Evolutionary conservation across 2,113 vertebrate genomes (phyloP).

Genomic region (Ailuropoda melanoleuca): DNA sequence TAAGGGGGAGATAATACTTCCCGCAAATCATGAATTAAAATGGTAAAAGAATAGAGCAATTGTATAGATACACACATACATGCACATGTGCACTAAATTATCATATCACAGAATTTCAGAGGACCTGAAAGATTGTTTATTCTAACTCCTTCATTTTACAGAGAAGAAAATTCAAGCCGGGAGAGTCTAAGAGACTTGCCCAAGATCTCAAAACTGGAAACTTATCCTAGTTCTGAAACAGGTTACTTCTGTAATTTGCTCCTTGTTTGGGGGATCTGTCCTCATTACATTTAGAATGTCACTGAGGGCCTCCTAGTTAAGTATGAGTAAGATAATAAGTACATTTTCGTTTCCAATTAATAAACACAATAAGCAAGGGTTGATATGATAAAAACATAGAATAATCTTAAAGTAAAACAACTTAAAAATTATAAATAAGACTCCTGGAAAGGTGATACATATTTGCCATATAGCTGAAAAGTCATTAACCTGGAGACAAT

Average conservation of each 20-base stretch:
- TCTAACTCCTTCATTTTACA: neutral
- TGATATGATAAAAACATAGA: neutral
- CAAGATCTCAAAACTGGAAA: neutral
- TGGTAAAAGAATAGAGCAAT: neutral
- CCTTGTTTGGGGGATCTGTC: neutral
- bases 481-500: neutral
- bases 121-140: neutral
- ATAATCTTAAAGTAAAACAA: slow-evolving; percentile 30
- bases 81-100: neutral
- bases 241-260: neutral
- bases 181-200: neutral
- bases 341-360: neutral
- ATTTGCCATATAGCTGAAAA: neutral
- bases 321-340: neutral
- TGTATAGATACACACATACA: neutral
- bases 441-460: neutral
- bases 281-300: neutral
- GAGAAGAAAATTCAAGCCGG: neutral
- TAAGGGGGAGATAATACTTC: neutral
- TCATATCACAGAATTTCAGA: neutral
- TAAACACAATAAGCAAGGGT: neutral
- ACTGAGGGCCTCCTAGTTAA: neutral
- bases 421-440: neutral
- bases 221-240: neutral
- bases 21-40: neutral